A percentile compares a stretch with the other conserved stretches of the same genome.
Evolutionary conservation across 53 echinoderm and acorn worm genomes (phyloP).

Genomic region (Holothuria scabra): DNA sequence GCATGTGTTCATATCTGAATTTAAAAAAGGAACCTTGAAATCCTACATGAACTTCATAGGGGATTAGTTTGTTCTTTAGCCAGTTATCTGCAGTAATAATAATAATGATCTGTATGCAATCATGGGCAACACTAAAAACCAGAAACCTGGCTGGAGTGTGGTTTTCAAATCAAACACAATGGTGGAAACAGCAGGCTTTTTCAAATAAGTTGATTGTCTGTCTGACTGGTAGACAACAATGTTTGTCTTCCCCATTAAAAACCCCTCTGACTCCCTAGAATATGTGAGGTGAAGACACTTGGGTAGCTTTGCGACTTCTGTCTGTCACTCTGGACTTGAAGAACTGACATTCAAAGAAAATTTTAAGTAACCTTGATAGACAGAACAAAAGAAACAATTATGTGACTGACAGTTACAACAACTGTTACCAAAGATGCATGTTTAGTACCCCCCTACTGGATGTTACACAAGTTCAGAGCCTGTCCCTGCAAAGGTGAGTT

Average conservation of each 20-base stretch:
- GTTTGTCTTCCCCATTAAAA: conserved; percentile 45
- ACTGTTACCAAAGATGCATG: conserved; percentile 15
- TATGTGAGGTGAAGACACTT: not conserved
- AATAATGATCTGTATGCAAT: no score
- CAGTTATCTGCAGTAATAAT: no score
- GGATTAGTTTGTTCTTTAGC: no score
- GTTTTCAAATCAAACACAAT: conserved; percentile 24
- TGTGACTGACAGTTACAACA: conserved; percentile 23
- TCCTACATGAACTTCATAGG: no score
- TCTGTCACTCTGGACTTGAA: conserved; percentile 27
- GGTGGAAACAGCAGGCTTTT: conserved; percentile 42
- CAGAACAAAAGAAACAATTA: conserved; percentile 36
- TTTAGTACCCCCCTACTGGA: conserved; percentile 27
- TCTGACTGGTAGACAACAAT: conserved; percentile 25
- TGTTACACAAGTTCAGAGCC: not conserved
- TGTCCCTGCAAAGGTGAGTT: conserved; percentile 7
- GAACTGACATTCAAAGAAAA: not conserved
- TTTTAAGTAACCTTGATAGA: conserved; percentile 29
- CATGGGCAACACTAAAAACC: conserved; percentile 6
- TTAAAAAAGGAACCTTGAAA: no score
- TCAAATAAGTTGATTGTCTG: conserved; percentile 24
- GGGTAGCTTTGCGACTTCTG: conserved; percentile 10
- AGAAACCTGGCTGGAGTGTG: conserved; percentile 9
- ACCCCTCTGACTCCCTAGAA: conserved; percentile 8
- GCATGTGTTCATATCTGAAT: no score